These are phyloP conservation scores for Mycalesis mineus DNA, from an alignment of 2,888 invertebrate genomes.

Conservation along the genomic window DNA sequence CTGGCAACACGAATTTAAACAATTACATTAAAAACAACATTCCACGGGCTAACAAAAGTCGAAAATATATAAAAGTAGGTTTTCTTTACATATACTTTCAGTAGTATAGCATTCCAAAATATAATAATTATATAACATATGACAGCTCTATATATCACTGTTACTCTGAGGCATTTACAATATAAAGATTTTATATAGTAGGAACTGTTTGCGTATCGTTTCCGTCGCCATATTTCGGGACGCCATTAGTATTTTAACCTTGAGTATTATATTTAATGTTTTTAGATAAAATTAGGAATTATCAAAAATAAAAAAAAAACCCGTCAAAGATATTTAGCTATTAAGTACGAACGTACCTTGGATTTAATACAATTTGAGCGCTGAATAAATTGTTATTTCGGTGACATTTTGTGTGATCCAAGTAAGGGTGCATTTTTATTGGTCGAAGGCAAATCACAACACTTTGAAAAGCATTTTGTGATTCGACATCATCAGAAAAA, in stretches of 20 bases:
- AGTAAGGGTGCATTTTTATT: not conserved
- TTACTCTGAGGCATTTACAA: slow-evolving; percentile 16
- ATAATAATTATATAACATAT: not conserved
- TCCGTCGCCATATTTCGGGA: slow-evolving; percentile 4
- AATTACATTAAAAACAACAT: too few relatives aligned
- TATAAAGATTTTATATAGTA: slow-evolving; percentile 16
- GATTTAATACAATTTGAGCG: too few relatives aligned
- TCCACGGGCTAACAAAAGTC: too few relatives aligned
- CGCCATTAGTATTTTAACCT: slow-evolving; percentile 10
- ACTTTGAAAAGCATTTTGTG: too few relatives aligned
- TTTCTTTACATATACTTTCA: too few relatives aligned
- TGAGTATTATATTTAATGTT: slow-evolving; percentile 24
- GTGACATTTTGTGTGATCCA: not conserved
- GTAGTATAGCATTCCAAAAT: slow-evolving; percentile 4
- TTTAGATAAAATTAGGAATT: slow-evolving; percentile 21
- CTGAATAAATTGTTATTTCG: not conserved
- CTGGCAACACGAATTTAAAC: too few relatives aligned
- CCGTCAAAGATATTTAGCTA: not conserved
- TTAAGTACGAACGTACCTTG: not conserved
- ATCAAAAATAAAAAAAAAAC: not conserved
- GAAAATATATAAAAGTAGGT: too few relatives aligned
- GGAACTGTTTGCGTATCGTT: slow-evolving; percentile 5
- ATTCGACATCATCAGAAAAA: too few relatives aligned
- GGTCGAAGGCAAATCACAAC: too few relatives aligned
- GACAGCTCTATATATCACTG: not conserved